Base-by-base conservation (phyloP, 2,888 invertebrate genomes). In the Allophyes oxyacanthae region DNA sequence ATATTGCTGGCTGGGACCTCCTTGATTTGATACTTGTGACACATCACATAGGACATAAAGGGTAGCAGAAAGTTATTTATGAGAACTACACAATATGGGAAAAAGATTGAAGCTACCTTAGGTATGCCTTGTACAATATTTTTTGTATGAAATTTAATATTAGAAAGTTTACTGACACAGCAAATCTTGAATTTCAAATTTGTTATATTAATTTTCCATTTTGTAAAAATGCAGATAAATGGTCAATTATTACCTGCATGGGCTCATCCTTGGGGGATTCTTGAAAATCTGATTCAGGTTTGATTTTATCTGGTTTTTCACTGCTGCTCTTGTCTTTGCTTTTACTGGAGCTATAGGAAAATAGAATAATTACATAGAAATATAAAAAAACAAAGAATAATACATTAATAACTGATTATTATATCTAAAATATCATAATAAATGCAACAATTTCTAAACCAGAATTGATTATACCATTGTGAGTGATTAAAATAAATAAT, bases 201-300 rank as follows among this genome's bases (percentile, higher is more conserved):
- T n/a, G n/a, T n/a, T n/a, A n/a, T n/a, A n/a, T n/a, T n/a, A n/a
- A n/a, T n/a, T n/a, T n/a, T n/a, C n/a, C n/a, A n/a, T n/a, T n/a
- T n/a, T n/a, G n/a, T n/a, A n/a, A n/a, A n/a, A n/a, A n/a, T n/a
- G n/a, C n/a, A n/a, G n/a, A n/a, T n/a, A n/a, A n/a, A n/a, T n/a
- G n/a, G n/a, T n/a, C n/a, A n/a, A 42, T 9, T 49, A 49, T 61
- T 73, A 90, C 92, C 89, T 91, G 86, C 83, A 91, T 83, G 42
- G 86, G 89, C 72, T 94, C 92, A 68, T 92, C 89, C 69, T 91
- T 89, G 15, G 93, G 88, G 58, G 81, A 81, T 52, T 85, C 85
- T 64, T 84, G 82, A 50, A 73, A 77, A 43, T 83, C 81, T 26
- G 78, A 72, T 68, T 88, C 88, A 44, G 79, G 78, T 78, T 93